phyloP scores from a whole-genome alignment of 2,797 vertebrate species.

The Carduelis carduelis region DNA sequence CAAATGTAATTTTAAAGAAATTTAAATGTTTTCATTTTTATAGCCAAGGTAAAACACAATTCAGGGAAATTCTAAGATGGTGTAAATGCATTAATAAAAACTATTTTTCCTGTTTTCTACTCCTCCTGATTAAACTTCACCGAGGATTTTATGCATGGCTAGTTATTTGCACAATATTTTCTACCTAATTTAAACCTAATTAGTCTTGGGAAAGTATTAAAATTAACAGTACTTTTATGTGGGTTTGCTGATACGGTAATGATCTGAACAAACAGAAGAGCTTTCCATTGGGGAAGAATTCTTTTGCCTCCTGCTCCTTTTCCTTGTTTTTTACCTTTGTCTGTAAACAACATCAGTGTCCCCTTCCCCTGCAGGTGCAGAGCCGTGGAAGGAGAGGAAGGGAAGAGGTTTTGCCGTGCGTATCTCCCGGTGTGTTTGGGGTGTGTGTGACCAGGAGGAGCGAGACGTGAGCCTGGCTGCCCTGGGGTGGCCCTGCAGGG shows the following conservation, averaged over 20 bases:
- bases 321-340: neutral
- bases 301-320: neutral
- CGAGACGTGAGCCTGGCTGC: neutral
- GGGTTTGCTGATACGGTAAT: neutral
- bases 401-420: fast-evolving
- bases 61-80: conserved; percentile 65
- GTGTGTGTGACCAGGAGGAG: neutral
- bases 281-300: neutral
- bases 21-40: conserved; percentile 80
- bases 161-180: conserved; percentile 35
- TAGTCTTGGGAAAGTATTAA: conserved; percentile 47
- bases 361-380: neutral
- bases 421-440: fast-evolving
- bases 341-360: neutral
- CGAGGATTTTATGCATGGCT: neutral
- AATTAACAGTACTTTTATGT: neutral
- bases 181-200: conserved; percentile 59
- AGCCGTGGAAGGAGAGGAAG: neutral
- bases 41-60: conserved; percentile 74
- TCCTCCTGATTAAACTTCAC: neutral
- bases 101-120: neutral
- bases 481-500: fast-evolving
- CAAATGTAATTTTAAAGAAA: conserved; percentile 81
- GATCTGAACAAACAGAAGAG: conserved; percentile 32
- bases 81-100: conserved; percentile 50